These are phyloP conservation scores for Boloria selene DNA, from an alignment of 2,888 invertebrate genomes.

Conservation along the genomic window DNA sequence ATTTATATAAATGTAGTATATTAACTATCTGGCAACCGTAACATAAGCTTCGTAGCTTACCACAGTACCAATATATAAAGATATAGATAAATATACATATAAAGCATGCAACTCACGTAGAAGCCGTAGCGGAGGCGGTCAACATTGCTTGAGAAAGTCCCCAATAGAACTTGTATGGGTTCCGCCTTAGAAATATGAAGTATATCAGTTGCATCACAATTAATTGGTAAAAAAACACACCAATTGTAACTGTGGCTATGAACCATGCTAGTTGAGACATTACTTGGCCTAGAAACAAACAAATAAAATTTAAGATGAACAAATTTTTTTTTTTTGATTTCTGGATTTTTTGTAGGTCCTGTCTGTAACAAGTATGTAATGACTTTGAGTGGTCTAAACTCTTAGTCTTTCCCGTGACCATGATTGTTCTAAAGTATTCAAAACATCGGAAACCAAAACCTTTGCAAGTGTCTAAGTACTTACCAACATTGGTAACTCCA, in stretches of 20 bases:
- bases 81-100: neutral
- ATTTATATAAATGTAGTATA: too few relatives aligned
- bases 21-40: too few relatives aligned
- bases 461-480: neutral
- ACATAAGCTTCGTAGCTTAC: too few relatives aligned
- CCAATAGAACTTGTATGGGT: constrained; percentile 93
- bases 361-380: too few relatives aligned
- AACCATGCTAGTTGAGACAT: constrained; percentile 88
- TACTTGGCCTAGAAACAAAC: constrained; percentile 72
- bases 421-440: too few relatives aligned
- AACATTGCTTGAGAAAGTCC: constrained; percentile 91
- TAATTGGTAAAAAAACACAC: constrained; percentile 92
- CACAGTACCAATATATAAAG: neutral
- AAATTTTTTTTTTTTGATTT: too few relatives aligned
- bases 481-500: constrained; percentile 85
- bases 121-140: constrained; percentile 94
- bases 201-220: constrained; percentile 93
- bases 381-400: too few relatives aligned
- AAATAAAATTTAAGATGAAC: too few relatives aligned
- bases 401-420: too few relatives aligned
- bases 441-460: too few relatives aligned
- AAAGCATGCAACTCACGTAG: constrained; percentile 86
- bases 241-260: constrained; percentile 90
- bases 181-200: constrained; percentile 89
- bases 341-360: too few relatives aligned